These are phyloP conservation scores for Hydractinia echinata DNA, from an alignment of 30 jellyfish, hydroid and myxozoan genomes.

Conservation along the genomic window DNA sequence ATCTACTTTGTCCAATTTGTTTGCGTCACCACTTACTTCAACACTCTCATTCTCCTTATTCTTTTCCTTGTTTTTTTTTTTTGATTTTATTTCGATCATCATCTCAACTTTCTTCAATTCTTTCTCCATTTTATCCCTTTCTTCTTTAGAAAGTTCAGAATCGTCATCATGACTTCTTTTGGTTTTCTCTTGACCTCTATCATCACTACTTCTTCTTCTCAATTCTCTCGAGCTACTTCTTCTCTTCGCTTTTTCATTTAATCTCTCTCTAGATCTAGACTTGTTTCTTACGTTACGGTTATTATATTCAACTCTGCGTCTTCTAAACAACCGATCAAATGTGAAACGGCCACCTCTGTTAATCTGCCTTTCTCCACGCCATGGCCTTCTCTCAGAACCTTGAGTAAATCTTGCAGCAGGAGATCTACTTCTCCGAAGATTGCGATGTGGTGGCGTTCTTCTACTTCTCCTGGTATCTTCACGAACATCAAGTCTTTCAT, in stretches of 20 bases:
- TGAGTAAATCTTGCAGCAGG: not conserved
- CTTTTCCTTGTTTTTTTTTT: not conserved
- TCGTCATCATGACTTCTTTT: not conserved
- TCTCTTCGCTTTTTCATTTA: too few species aligned
- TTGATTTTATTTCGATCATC: slow-evolving; percentile 7
- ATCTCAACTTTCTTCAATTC: not conserved
- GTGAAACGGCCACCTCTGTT: too few species aligned
- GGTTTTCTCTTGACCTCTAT: not conserved
- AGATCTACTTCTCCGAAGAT: slow-evolving; percentile 8
- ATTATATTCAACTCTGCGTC: too few species aligned
- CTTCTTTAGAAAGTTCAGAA: not conserved
- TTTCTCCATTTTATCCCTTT: not conserved
- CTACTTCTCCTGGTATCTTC: too few species aligned
- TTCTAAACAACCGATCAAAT: too few species aligned
- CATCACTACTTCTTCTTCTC: not conserved
- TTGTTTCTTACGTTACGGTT: too few species aligned
- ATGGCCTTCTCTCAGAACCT: too few species aligned
- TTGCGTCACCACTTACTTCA: not conserved
- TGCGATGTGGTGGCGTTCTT: not conserved
- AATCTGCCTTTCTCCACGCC: too few species aligned
- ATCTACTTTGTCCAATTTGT: not conserved
- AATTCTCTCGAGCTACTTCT: not conserved
- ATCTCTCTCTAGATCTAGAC: too few species aligned
- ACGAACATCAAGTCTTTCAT: too few species aligned
- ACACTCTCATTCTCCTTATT: not conserved